These are phyloP conservation scores for Drosophila cognata DNA, from an alignment of 2,888 invertebrate genomes.

Conservation along the genomic window DNA sequence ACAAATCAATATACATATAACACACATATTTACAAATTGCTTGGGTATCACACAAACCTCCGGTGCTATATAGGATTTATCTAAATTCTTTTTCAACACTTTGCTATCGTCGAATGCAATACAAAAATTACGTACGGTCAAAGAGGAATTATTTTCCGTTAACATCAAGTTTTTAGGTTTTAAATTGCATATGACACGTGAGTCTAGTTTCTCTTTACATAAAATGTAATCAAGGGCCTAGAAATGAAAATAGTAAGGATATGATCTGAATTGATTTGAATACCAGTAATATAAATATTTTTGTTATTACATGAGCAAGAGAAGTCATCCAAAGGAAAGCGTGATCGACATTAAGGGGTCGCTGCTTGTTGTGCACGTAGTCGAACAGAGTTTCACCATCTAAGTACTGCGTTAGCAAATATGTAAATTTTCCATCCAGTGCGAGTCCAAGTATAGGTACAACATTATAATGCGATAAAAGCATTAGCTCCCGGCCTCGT, in stretches of 20 bases:
- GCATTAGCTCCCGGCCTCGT: neutral
- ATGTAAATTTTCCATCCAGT: neutral
- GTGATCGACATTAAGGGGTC: neutral
- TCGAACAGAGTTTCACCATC: neutral
- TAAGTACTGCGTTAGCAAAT: neutral
- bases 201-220: neutral
- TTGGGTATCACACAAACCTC: constrained; percentile 9
- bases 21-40: neutral
- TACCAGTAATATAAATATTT: neutral
- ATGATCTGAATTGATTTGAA: neutral
- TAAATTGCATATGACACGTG: neutral
- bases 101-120: neutral
- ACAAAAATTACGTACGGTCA: neutral
- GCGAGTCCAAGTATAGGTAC: neutral
- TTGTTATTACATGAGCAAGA: neutral
- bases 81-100: neutral
- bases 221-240: neutral
- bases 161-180: constrained; percentile 11
- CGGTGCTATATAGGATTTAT: constrained; percentile 14
- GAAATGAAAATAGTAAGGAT: neutral
- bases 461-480: neutral
- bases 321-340: neutral
- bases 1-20: neutral
- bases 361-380: neutral
- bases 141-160: accelerated